Conservation (phyloP, 2,113 vertebrate genomes). For the Pelusios castaneus region DNA sequence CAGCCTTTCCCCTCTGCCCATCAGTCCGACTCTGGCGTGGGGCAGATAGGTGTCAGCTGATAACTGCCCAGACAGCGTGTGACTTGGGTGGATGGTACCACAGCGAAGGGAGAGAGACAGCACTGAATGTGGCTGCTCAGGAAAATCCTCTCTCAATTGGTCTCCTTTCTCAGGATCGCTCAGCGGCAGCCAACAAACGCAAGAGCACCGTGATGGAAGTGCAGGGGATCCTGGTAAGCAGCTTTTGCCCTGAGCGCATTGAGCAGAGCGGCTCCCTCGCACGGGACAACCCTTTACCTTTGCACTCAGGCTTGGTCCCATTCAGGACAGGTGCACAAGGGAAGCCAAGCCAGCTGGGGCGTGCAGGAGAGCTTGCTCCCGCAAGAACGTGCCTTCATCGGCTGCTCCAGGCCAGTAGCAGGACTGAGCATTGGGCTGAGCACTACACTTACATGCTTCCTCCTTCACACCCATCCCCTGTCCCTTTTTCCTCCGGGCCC, state of each 20-base stretch:
- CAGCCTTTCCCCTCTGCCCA: background rate
- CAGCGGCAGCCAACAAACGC: conserved; percentile 67
- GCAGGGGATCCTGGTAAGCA: conserved; percentile 81
- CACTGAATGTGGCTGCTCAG: background rate
- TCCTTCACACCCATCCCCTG: background rate
- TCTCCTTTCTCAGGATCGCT: background rate
- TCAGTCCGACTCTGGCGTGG: background rate
- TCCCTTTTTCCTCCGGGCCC: background rate
- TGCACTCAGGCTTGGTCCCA: background rate
- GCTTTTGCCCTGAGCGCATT: fast-evolving
- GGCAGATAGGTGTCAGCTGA: background rate
- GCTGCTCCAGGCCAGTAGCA: background rate
- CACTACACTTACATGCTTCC: background rate
- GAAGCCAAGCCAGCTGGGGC: background rate
- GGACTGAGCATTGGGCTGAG: background rate
- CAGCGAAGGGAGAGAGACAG: background rate
- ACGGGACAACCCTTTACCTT: background rate
- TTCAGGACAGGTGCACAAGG: background rate
- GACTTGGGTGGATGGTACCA: background rate
- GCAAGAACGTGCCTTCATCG: background rate
- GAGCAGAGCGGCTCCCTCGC: background rate
- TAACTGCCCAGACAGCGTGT: background rate
- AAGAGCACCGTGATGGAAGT: conserved; percentile 76
- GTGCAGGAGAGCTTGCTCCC: too few species aligned
- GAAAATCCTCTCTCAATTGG: too few species aligned